Conservation (phyloP, 2,888 invertebrate genomes). For the Bombylius discolor region DNA sequence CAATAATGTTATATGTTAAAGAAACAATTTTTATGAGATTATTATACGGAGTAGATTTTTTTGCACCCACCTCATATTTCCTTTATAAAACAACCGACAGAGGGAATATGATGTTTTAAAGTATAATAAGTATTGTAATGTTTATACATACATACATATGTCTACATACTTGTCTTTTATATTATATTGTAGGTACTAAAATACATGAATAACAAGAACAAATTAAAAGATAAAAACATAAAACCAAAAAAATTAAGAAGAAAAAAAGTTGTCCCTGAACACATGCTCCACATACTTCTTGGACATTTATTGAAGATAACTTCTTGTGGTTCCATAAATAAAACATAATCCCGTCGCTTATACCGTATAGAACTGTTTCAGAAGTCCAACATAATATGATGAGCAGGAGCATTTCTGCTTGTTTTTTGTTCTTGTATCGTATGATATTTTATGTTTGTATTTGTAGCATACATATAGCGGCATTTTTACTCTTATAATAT, state of each 20-base stretch:
- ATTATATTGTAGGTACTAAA: neutral
- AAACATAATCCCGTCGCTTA: constrained; percentile 33
- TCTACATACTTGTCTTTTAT: neutral
- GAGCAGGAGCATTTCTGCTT: too few relatives aligned
- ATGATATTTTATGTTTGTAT: too few relatives aligned
- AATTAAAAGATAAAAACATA: neutral
- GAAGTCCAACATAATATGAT: constrained; percentile 4
- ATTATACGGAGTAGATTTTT: constrained; percentile 19
- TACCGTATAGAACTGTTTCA: constrained; percentile 5
- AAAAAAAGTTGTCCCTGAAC: constrained; percentile 35
- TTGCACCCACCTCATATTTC: constrained; percentile 22
- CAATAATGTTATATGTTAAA: too few relatives aligned
- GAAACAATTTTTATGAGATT: constrained; percentile 18
- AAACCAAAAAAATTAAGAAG: constrained; percentile 8
- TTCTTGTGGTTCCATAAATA: constrained; percentile 37
- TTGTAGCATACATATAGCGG: too few relatives aligned
- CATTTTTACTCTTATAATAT: too few relatives aligned
- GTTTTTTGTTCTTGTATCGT: too few relatives aligned
- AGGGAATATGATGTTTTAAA: constrained; percentile 16
- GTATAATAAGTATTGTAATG: neutral
- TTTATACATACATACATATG: neutral
- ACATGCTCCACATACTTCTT: constrained; percentile 38
- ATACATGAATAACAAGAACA: too few relatives aligned
- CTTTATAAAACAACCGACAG: constrained; percentile 17
- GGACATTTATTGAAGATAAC: constrained; percentile 39